Evolutionary conservation across 2,797 vertebrate species (phyloP), one percentile per base, ranked within the genome.

Genomic region (Crax fasciolata): DNA sequence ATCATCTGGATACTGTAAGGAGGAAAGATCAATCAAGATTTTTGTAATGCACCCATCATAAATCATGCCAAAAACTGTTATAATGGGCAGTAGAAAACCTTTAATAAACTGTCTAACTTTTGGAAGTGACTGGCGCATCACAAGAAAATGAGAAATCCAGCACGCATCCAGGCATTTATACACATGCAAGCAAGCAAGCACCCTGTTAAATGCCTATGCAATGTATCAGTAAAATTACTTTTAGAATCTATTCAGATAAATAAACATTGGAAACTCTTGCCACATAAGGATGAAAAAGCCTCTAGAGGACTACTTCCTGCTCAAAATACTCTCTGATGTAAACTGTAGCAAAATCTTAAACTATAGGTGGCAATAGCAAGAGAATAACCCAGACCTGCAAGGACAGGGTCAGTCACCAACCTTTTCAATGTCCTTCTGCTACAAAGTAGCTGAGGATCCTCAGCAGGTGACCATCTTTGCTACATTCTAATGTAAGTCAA

Each of bases 1-100:
- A 94, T 82, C n/a, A 57, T 66, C 48, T 78, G n/a, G 89, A 95
- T 76, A 81, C 43, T 76, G 71, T 66, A 92, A 91, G 35, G 65
- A 68, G 32, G 10, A 83, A 82, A 62, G 63, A 84, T 85, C 62
- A 66, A 30, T 39, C 65, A 83, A 76, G 67, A n/a, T 28, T 79
- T 90, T 51, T 88, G 28, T 61, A 90, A 81, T 6, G 12, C 21
- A 62, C 8, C 7, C 16, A 68, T 49, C 39, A 81, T 13, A 84
- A 75, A 75, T 71, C 24, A 30, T 24, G 15, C 21, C 72, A 84
- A 82, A 82, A 83, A 3, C 57, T 72, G 54, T 78, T 55, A 78
- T 44, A 82, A 66, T 10, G 92, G 32, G 43, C 30, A 73, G 4
- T 24, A 77, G 44, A 80, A 94, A 85, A 2, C 1, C 3, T 90